Evolutionary conservation across 2,888 invertebrate species (phyloP).

Genomic region (Rhagophthalmus giganteus): DNA sequence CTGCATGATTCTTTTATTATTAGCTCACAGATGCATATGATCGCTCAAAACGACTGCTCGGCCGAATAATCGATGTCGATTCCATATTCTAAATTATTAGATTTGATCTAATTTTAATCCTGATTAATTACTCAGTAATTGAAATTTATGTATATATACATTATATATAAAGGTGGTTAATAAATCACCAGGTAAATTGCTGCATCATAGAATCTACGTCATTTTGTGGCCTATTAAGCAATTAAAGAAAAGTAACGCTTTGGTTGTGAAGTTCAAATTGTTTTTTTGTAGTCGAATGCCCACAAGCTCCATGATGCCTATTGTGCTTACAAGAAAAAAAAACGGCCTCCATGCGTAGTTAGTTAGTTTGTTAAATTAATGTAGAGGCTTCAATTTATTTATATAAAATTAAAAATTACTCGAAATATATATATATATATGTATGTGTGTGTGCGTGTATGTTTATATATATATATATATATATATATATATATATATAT

Average conservation of each 20-base stretch:
- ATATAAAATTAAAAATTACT: slow-evolving; percentile 45
- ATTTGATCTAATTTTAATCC: slow-evolving; percentile 1
- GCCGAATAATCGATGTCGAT: slow-evolving; percentile 43
- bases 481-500: slow-evolving; percentile 36
- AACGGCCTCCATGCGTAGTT: slow-evolving; percentile 51
- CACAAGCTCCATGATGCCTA: slow-evolving; percentile 49
- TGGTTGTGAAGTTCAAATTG: slow-evolving; percentile 31
- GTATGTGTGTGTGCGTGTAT: slow-evolving; percentile 8
- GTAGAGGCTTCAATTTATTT: slow-evolving; percentile 55
- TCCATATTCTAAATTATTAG: slow-evolving; percentile 18
- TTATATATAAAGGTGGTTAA: slow-evolving; percentile 15
- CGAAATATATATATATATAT: slow-evolving; percentile 35
- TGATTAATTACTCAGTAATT: background rate
- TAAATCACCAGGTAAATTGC: slow-evolving; percentile 27
- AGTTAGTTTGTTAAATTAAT: slow-evolving; percentile 52
- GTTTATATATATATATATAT: background rate
- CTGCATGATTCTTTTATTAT: slow-evolving; percentile 51
- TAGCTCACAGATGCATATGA: slow-evolving; percentile 56
- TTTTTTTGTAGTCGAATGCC: slow-evolving; percentile 39
- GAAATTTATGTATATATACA: slow-evolving; percentile 2
- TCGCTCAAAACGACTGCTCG: slow-evolving; percentile 56
- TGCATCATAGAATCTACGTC: slow-evolving; percentile 37
- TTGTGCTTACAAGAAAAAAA: slow-evolving; percentile 36
- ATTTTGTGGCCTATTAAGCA: slow-evolving; percentile 32
- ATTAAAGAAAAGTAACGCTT: slow-evolving; percentile 21